Evolutionary conservation across 1,140 invertebrate species (phyloP).

Genomic region (Oedothorax gibbosus): DNA sequence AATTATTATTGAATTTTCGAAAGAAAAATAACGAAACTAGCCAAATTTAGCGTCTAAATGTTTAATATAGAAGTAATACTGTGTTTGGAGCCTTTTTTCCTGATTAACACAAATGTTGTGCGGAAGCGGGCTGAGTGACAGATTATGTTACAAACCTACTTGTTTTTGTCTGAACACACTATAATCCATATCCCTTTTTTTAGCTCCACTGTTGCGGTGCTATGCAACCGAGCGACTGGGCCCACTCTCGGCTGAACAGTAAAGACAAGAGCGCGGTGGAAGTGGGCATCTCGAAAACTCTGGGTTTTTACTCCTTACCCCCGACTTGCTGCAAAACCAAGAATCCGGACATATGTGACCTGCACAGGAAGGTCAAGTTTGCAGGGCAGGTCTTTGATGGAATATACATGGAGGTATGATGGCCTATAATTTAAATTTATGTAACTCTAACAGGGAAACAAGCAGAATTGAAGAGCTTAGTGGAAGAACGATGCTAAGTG

Average conservation of each 20-base stretch:
- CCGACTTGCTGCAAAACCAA: conserved; percentile 73
- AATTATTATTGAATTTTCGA: too few species aligned
- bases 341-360: conserved; percentile 68
- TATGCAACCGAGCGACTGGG: conserved; percentile 64
- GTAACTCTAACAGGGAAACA: too few species aligned
- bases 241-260: conserved; percentile 57
- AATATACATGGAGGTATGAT: conserved; percentile 73
- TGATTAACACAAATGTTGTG: too few species aligned
- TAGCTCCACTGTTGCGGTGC: conserved; percentile 64
- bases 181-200: neutral
- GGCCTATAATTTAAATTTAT: neutral
- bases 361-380: conserved; percentile 70
- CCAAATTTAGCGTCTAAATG: too few species aligned
- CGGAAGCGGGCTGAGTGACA: too few species aligned
- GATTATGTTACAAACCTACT: too few species aligned
- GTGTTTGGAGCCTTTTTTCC: too few species aligned
- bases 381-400: conserved; percentile 69
- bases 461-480: too few species aligned
- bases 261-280: conserved; percentile 36
- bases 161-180: too few species aligned
- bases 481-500: too few species aligned
- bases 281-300: conserved; percentile 27
- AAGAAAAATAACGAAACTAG: too few species aligned
- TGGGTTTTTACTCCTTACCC: conserved; percentile 72
- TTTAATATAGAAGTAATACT: too few species aligned